Conservation (phyloP, 2,888 invertebrate species). For the Hoplodrina ambigua region DNA sequence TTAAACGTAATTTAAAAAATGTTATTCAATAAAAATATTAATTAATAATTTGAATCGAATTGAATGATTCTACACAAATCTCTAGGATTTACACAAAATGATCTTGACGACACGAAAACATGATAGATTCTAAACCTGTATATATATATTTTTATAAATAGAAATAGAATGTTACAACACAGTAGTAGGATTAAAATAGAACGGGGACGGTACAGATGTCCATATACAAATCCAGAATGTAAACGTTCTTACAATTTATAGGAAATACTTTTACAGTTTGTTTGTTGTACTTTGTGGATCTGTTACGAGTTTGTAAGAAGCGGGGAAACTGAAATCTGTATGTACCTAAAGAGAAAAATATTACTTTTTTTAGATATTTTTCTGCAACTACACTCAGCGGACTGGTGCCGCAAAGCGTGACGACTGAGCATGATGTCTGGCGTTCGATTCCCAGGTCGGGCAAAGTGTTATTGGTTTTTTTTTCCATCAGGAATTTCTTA, state of each 20-base stretch:
- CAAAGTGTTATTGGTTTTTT: no score
- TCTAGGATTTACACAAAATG: not conserved
- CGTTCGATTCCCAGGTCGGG: no score
- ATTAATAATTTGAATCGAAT: no score
- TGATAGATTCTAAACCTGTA: not conserved
- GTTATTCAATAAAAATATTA: no score
- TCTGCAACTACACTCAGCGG: no score
- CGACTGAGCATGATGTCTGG: no score
- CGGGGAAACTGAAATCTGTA: slow-evolving; percentile 3
- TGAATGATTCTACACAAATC: no score
- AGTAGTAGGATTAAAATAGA: slow-evolving; percentile 38
- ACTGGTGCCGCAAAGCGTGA: no score
- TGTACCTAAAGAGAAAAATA: not conserved
- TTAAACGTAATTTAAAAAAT: no score
- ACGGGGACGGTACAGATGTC: slow-evolving; percentile 36
- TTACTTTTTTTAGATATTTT: not conserved
- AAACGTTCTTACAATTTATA: slow-evolving; percentile 16
- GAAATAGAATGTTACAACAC: slow-evolving; percentile 34
- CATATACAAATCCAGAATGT: slow-evolving; percentile 37
- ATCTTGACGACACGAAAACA: not conserved
- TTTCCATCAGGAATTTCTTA: no score
- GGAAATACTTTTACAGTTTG: slow-evolving; percentile 37
- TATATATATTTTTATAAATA: not conserved
- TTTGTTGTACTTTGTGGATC: slow-evolving; percentile 19
- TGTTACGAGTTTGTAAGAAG: slow-evolving; percentile 7